Percentiles rank a stretch among this genome's conserved stretches.
Evolutionary conservation across 2,113 vertebrate species (phyloP).

Genomic region (Hippocampus guttulatus): DNA sequence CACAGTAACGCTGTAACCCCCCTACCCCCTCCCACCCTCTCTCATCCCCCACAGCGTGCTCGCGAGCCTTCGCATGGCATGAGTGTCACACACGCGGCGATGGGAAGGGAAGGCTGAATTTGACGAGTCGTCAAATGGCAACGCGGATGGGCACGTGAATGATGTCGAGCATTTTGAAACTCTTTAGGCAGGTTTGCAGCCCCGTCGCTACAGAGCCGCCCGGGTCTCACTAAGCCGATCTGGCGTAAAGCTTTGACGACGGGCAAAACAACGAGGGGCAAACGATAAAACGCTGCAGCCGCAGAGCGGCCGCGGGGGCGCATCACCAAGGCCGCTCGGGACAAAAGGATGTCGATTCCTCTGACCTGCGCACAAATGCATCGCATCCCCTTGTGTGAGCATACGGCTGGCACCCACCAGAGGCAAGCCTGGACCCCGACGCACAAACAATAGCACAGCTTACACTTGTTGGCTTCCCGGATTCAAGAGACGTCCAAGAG

Average conservation of each 20-base stretch:
- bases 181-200: neutral
- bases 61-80: conserved; percentile 69
- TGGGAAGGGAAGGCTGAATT: conserved; percentile 65
- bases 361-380: conserved; percentile 47
- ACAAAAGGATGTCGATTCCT: conserved; percentile 62
- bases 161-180: conserved; percentile 9
- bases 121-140: conserved; percentile 4
- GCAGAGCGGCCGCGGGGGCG: conserved; percentile 10
- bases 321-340: conserved; percentile 28
- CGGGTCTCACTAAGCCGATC: neutral
- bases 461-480: conserved; percentile 36
- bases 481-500: conserved; percentile 35
- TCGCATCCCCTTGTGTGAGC: conserved; percentile 29
- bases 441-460: conserved; percentile 24
- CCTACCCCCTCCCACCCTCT: neutral
- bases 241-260: conserved; percentile 4
- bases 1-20: conserved; percentile 44
- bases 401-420: conserved; percentile 39
- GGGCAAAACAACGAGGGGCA: conserved; percentile 1
- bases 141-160: neutral
- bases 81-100: conserved; percentile 63
- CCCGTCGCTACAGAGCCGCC: neutral
- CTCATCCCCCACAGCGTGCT: conserved; percentile 31
- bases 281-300: conserved; percentile 10
- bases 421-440: conserved; percentile 44